A percentile compares a stretch with the other conserved stretches of the same genome.
phyloP scores from a whole-genome alignment of 2,888 invertebrate genomes.

The Bugula neritina region DNA sequence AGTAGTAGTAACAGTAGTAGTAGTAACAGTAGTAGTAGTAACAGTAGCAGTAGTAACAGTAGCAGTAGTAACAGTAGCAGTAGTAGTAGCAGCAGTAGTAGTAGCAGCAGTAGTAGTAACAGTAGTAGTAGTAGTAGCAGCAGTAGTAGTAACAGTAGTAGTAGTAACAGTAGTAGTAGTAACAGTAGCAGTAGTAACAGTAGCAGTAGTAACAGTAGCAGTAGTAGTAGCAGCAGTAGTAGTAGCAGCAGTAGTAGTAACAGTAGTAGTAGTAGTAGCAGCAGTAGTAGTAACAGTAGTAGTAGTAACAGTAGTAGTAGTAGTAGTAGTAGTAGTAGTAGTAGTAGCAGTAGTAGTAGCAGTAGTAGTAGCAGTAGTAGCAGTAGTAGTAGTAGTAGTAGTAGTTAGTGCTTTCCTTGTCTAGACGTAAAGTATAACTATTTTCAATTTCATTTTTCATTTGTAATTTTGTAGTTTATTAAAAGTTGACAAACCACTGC shows the following conservation, averaged over 20 bases:
- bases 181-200: not conserved
- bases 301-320: conserved; percentile 12
- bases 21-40: too few relatives aligned
- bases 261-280: not conserved
- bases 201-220: too few relatives aligned
- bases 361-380: conserved; percentile 26
- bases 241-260: not conserved
- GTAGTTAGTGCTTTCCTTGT: conserved; percentile 25
- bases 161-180: conserved; percentile 1
- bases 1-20: too few relatives aligned
- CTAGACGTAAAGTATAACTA: too few relatives aligned
- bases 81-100: too few relatives aligned
- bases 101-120: not conserved
- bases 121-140: not conserved
- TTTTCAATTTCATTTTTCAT: too few relatives aligned
- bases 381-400: conserved; percentile 29
- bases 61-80: too few relatives aligned
- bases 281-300: conserved; percentile 2
- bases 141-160: not conserved
- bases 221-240: conserved; percentile 28
- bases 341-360: conserved; percentile 14
- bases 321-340: conserved; percentile 18
- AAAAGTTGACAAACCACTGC: too few relatives aligned
- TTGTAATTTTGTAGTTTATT: too few relatives aligned
- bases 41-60: too few relatives aligned